Evolutionary conservation across 2,888 invertebrate genomes (phyloP), one percentile per base, ranked within the genome.

Genomic region (Volucella inflata): DNA sequence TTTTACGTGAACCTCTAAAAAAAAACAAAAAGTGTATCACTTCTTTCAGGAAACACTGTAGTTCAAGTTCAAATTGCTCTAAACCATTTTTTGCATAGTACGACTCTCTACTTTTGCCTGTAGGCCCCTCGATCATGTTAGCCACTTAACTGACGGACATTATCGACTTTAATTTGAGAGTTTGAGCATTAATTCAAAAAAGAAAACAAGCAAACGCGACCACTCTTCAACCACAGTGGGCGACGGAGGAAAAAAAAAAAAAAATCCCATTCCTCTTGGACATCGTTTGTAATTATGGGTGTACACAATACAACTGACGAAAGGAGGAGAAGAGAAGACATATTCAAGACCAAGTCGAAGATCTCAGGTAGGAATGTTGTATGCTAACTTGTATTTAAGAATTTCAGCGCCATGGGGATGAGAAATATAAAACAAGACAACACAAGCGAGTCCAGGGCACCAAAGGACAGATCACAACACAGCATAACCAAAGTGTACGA

Each of bases 361-460:
- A 36, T 30, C n/a, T 11, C 9, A 80, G 62, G 74, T 68, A 75
- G 64, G 42, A n/a, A 16, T 16, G 38, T 53, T 67, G 48, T 77
- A 77, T 71, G 71, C 82, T 71, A 57, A 55, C 75, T 30, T 59
- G 59, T 78, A 67, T 64, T 74, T 67, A 72, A 71, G 64, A 81
- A 78, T 83, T 83, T 83, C 83, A 84, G 84, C 84, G 84, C 84
- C 84, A 84, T 60, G 79, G 79, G 64, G 79, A 75, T 65, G 84
- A 16, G 64, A 72, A 67, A 68, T 53, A 68, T 53, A 64, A 55
- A 42, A 48, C 59, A 62, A 17, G 62, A 70, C 44, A 30, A 6
- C 30, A 30, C 30, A 30, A 30, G 6, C 30, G 6, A 30, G 30
- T 30, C 30, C 30, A 30, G 30, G 30, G 30, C 30, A 30, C 6